Conservation (phyloP, 1,140 invertebrate species). For the Hypsibius dujardini region DNA sequence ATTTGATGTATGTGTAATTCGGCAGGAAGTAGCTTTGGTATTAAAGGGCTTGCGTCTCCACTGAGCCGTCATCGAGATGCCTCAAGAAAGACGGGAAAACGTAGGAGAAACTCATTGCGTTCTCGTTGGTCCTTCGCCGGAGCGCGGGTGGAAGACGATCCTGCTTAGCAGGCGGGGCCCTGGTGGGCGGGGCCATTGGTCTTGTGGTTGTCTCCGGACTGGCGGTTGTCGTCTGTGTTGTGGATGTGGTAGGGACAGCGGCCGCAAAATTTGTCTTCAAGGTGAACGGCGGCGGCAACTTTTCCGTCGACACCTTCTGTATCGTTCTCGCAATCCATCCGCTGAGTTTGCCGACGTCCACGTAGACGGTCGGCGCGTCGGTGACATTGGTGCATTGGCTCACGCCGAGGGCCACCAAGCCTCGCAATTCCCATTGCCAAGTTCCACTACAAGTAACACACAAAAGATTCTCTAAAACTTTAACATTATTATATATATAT, state of each 20-base stretch:
- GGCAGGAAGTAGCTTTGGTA: not conserved
- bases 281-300: too few species aligned
- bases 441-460: too few species aligned
- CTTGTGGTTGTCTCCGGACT: not conserved
- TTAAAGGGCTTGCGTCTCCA: not conserved
- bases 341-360: not conserved
- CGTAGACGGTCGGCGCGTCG: constrained; percentile 8
- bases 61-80: not conserved
- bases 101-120: not conserved
- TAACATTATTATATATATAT: too few species aligned
- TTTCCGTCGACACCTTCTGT: not conserved
- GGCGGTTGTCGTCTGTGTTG: not conserved
- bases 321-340: constrained; percentile 11
- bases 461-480: too few species aligned
- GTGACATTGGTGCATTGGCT: constrained; percentile 13
- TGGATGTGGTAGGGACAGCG: not conserved
- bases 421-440: not conserved
- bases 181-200: not conserved
- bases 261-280: not conserved
- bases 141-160: not conserved
- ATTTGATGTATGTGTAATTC: too few species aligned
- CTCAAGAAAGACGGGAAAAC: constrained; percentile 10
- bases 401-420: constrained; percentile 3
- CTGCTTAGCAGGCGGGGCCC: not conserved
- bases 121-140: not conserved